phyloP scores from a whole-genome alignment of 1,140 invertebrate species.

The Panulirus ornatus region DNA sequence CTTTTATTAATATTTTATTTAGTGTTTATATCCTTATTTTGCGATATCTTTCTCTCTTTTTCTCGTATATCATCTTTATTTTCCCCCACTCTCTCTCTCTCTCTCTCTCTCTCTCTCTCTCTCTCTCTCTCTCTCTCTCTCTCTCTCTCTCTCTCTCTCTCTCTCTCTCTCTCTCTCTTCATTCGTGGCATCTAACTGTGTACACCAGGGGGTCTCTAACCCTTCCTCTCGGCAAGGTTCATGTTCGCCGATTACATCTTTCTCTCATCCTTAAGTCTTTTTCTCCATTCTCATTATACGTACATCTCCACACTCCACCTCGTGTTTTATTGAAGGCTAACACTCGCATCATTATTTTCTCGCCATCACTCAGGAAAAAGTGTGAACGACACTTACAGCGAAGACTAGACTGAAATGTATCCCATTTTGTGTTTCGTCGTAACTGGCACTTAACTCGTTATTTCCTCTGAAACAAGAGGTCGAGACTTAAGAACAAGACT shows the following conservation, averaged over 20 bases:
- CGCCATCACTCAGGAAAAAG: too few species aligned
- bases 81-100: neutral
- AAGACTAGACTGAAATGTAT: too few species aligned
- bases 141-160: neutral
- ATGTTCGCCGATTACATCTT: neutral
- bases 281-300: too few species aligned
- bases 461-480: too few species aligned
- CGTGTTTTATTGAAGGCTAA: too few species aligned
- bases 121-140: neutral
- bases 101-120: neutral
- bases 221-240: neutral
- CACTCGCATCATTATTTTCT: too few species aligned
- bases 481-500: too few species aligned
- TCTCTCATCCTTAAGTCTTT: neutral
- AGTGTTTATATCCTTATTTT: neutral
- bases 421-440: too few species aligned
- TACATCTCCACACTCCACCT: too few species aligned
- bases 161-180: neutral
- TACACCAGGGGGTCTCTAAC: too few species aligned
- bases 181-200: neutral
- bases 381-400: too few species aligned
- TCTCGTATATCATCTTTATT: neutral
- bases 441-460: too few species aligned
- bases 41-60: neutral
- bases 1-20: neutral